phyloP scores from a whole-genome alignment of 2,797 vertebrate species.

The Mus minutoides region DNA sequence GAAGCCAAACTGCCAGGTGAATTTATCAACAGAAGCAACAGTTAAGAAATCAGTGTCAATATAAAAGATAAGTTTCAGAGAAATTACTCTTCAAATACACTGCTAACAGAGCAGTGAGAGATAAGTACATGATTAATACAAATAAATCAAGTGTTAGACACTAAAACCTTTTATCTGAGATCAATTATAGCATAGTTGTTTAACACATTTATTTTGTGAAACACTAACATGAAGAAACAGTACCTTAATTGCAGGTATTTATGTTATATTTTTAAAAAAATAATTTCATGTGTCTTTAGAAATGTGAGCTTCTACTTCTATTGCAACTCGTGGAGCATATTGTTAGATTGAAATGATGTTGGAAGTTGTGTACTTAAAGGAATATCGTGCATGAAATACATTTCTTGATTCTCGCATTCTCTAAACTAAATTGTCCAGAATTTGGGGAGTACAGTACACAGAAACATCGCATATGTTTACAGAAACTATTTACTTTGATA shows the following conservation, averaged over 20 bases:
- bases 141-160: neutral
- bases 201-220: neutral
- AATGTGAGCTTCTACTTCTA: neutral
- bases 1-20: conserved; percentile 34
- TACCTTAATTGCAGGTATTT: neutral
- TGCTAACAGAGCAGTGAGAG: neutral
- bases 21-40: neutral
- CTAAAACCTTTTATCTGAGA: neutral
- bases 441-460: neutral
- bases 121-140: neutral
- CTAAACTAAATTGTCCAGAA: neutral
- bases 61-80: conserved; percentile 8
- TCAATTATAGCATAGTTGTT: neutral
- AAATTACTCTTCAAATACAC: neutral
- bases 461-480: neutral
- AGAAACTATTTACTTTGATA: neutral
- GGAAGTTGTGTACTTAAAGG: neutral
- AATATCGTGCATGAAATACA: neutral
- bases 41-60: conserved; percentile 46
- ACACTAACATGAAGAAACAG: neutral
- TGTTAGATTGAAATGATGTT: neutral
- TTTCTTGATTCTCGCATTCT: neutral
- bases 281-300: neutral
- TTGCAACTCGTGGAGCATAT: neutral
- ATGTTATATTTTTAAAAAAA: conserved; percentile 10